Base-by-base conservation (phyloP, 2,888 invertebrate species). In the Embidobia sp. region DNA sequence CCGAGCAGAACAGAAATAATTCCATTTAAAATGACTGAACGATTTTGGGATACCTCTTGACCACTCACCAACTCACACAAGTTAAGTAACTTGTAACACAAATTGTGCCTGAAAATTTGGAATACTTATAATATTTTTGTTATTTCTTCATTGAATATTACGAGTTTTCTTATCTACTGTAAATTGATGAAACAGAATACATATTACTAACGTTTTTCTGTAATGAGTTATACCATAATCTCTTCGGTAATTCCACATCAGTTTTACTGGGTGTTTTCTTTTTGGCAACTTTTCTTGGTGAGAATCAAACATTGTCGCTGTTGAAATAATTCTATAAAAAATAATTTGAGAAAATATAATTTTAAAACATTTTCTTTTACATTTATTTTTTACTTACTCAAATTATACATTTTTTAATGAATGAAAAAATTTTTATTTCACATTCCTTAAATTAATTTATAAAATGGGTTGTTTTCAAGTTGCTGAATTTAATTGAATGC, bases 201-300 rank as follows among this genome's bases (percentile, higher is more conserved):
- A 53, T 13, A 10, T 70, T 64, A 67, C 91, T 90, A 91, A 95
- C 95, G 93, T 94, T 89, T 92, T 92, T 84, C 95, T 92, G 49
- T 90, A 89, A 66, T 93, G 92, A 4, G 94, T 92, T 57, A 97
- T 94, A 10, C 97, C 97, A 87, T 93, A 94, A 63, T 92, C 91
- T 80, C 95, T 93, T 0, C 95, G 93, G 83, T 94, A 94, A 83
- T 92, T 93, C 87, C 91, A 94, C 15, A 94, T 93, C 5, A 96
- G 95, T 81, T 95, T 92, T 18, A 90, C 88, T 1, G 93, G 91
- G 84, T 96, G 93, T 86, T 94, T 94, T 1, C 92, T 90, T 88
- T 93, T 95, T 0, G 95, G 95, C 44, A 97, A 88, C 85, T 94
- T 94, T 69, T 94, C 91, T 87, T 96, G 95, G 84, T 95, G 93